Evolutionary conservation across 2,113 vertebrate genomes (phyloP), one percentile per base, ranked within the genome.

Genomic region (Pedetes capensis): DNA sequence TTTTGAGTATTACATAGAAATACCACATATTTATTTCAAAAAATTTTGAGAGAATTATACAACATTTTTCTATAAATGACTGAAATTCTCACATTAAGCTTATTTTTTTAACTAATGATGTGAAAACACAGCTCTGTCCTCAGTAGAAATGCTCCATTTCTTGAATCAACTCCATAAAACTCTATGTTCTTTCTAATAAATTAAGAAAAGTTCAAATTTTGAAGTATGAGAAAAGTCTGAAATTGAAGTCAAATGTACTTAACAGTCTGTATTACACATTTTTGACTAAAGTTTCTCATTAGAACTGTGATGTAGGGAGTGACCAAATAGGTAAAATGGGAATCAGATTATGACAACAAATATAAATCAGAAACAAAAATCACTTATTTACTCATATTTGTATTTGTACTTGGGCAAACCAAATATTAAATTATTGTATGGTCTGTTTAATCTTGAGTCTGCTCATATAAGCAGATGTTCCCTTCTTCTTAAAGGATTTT

Each of bases 191-290:
- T 89, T 92, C 29, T 55, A 49, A 14, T 8, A 1, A 14, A 66
- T 91, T 82, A 80, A 92, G 39, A 69, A 29, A 93, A 79, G 64
- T 82, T 93, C 20, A 22, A 63, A 85, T 85, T n/a, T 88, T 71
- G 91, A 90, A 88, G 51, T 71, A 51, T 76, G 51, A 91, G 16
- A 32, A n/a, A n/a, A 74, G 6, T 47, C 61, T 93, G 94, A 88
- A 93, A 93, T 22, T 61, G 49, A 86, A 86, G 69, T 80, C 2
- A 84, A 71, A 66, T 63, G 14, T 61, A 44, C 57, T 89, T 55
- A 79, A 44, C 34, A 74, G n/a, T 39, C 29, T 61, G 8, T 72
- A 84, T 80, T 51, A 13, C 44, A 92, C 23, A 53, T 76, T 93
- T 64, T 72, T n/a, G 22, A 63, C 8, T n/a, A 87, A 76, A 87